Evolutionary conservation across 2,113 vertebrate species (phyloP).

Genomic region (Climacteris rufus): DNA sequence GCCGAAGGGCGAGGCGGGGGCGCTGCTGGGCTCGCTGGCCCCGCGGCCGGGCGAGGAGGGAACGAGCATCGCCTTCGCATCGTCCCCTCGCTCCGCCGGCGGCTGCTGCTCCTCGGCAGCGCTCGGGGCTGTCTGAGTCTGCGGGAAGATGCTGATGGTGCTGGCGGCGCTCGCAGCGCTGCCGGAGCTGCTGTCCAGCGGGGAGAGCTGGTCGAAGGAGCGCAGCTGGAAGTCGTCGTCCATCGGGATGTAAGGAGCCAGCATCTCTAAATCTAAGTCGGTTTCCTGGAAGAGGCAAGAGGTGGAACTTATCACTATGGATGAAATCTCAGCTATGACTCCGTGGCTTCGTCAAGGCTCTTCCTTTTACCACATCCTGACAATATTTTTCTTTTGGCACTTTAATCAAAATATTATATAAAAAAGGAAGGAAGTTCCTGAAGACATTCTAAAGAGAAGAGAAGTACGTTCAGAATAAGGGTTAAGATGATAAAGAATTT

Average conservation of each 20-base stretch:
- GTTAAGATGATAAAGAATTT: neutral
- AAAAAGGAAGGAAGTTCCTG: neutral
- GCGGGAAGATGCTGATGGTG: slow-evolving; percentile 57
- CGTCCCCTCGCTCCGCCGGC: slow-evolving; percentile 46
- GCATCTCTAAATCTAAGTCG: slow-evolving; percentile 93
- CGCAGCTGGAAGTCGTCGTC: slow-evolving; percentile 96
- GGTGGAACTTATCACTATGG: neutral
- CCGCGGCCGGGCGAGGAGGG: slow-evolving; percentile 71
- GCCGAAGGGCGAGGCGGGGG: slow-evolving; percentile 72
- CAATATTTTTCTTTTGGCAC: neutral
- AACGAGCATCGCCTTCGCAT: slow-evolving; percentile 50
- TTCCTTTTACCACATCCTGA: neutral
- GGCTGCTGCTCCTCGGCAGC: slow-evolving; percentile 59
- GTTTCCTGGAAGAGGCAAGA: slow-evolving; percentile 68
- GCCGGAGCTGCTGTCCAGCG: slow-evolving; percentile 74
- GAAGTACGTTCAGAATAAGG: neutral
- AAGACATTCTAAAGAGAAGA: neutral
- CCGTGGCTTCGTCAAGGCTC: neutral
- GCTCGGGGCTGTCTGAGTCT: slow-evolving; percentile 2
- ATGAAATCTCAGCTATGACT: neutral
- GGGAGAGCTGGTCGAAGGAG: slow-evolving; percentile 81
- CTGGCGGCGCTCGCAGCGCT: slow-evolving; percentile 45
- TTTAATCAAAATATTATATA: neutral
- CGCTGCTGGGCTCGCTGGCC: slow-evolving; percentile 65
- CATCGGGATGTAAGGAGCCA: slow-evolving; percentile 98